Evolutionary conservation across 2,888 invertebrate species (phyloP).

Genomic region (Eretmocerus hayati): DNA sequence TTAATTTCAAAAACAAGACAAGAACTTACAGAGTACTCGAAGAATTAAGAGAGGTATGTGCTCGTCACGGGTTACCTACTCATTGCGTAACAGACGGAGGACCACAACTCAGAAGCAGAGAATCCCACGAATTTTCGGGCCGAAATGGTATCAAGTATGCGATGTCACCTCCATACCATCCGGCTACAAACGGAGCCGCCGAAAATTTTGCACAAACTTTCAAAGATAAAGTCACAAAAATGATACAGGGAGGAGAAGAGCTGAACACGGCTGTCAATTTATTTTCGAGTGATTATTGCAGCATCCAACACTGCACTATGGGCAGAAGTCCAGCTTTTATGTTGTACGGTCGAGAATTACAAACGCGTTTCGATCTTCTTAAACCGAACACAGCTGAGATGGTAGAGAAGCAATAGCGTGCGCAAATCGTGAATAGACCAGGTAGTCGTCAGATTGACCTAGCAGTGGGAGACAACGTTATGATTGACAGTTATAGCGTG

Average conservation of each 20-base stretch:
- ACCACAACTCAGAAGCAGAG: slow-evolving; percentile 16
- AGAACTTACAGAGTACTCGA: slow-evolving; percentile 17
- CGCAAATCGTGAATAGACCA: slow-evolving; percentile 2
- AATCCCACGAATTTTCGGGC: slow-evolving; percentile 18
- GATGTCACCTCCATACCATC: slow-evolving; percentile 19
- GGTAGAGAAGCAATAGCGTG: slow-evolving; percentile 2
- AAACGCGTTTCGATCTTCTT: slow-evolving; percentile 22
- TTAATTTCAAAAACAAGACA: slow-evolving; percentile 16
- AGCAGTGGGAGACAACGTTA: slow-evolving; percentile 1
- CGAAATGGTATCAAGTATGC: slow-evolving; percentile 22
- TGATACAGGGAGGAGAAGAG: slow-evolving; percentile 18
- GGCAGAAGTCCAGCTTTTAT: slow-evolving; percentile 16
- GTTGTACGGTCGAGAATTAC: slow-evolving; percentile 20
- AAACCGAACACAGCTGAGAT: slow-evolving; percentile 4
- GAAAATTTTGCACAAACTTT: slow-evolving; percentile 21
- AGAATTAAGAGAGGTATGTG: slow-evolving; percentile 17
- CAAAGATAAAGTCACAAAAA: slow-evolving; percentile 21
- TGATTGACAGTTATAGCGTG: slow-evolving; percentile 9
- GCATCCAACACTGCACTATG: slow-evolving; percentile 17
- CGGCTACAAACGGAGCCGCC: slow-evolving; percentile 19
- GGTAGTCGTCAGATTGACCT: slow-evolving; percentile 1
- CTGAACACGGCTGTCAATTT: slow-evolving; percentile 12
- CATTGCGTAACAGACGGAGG: slow-evolving; percentile 23
- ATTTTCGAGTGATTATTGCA: slow-evolving; percentile 22
- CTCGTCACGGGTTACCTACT: slow-evolving; percentile 20